Conservation (phyloP, 64 coral and sea anemone species). For the Catalaphyllia jardinei region DNA sequence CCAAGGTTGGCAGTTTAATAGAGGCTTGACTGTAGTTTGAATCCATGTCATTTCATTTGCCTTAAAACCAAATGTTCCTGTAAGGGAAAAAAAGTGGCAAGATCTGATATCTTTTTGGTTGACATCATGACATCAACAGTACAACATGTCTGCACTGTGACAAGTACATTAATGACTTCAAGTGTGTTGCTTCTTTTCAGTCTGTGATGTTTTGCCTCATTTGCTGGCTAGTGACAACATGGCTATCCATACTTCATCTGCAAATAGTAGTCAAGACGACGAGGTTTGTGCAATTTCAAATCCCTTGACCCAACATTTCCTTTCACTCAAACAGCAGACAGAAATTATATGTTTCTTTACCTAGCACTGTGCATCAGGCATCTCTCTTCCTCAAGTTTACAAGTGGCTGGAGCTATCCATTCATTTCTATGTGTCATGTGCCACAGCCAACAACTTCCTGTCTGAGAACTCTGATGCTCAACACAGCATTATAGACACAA, state of each 20-base stretch:
- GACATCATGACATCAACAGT: no score
- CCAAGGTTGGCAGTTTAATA: no score
- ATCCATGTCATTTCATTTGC: no score
- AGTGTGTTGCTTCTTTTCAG: slow-evolving; percentile 26
- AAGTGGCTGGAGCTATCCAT: slow-evolving; percentile 92
- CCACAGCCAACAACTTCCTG: slow-evolving; percentile 47
- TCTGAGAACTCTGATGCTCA: slow-evolving; percentile 33
- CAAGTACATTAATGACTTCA: background rate
- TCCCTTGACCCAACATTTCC: background rate
- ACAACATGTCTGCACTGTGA: no score
- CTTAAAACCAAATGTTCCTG: no score
- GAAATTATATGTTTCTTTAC: background rate
- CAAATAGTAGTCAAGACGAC: background rate
- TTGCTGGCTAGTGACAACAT: slow-evolving; percentile 77
- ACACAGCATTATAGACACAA: slow-evolving; percentile 16
- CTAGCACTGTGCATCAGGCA: slow-evolving; percentile 25
- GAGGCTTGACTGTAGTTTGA: no score
- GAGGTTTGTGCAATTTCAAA: slow-evolving; percentile 36
- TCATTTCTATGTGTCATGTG: slow-evolving; percentile 91
- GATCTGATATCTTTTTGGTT: no score
- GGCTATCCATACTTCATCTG: slow-evolving; percentile 1
- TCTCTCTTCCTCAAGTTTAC: slow-evolving; percentile 57
- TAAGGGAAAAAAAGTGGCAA: no score
- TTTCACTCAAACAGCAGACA: background rate
- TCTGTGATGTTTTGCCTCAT: slow-evolving; percentile 89